Percentiles rank a stretch among this genome's conserved stretches.
phyloP scores from a whole-genome alignment of 2,113 vertebrate species.

The Orthonyx spaldingii region DNA sequence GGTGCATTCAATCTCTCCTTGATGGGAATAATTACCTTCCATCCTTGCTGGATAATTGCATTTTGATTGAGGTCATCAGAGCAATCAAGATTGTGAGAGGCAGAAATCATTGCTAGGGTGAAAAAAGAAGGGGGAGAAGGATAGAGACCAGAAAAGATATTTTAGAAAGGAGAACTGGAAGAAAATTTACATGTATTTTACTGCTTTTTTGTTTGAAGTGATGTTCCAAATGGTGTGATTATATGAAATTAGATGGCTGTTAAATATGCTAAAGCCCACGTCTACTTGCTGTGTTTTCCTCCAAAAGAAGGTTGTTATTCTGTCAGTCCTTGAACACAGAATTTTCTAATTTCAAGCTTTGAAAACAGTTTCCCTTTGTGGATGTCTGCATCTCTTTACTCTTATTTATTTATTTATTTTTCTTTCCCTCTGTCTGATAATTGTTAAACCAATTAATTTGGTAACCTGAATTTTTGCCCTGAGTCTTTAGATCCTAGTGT shows the following conservation, averaged over 20 bases:
- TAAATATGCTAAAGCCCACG: background rate
- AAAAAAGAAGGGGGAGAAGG: constrained; percentile 46
- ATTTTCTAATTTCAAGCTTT: background rate
- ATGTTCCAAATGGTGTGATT: constrained; percentile 33
- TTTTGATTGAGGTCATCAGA: constrained; percentile 98
- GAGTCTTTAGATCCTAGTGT: background rate
- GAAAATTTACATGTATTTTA: constrained; percentile 2
- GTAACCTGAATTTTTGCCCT: background rate
- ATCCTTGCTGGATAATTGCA: constrained; percentile 88
- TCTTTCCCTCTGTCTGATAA: background rate
- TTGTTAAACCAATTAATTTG: background rate
- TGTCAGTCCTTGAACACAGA: background rate
- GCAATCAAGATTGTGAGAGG: constrained; percentile 85
- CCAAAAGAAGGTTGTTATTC: background rate
- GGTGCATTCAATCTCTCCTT: constrained; percentile 80
- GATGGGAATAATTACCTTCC: constrained; percentile 88
- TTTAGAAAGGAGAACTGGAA: constrained; percentile 35
- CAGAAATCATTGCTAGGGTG: constrained; percentile 71
- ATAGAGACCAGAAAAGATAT: constrained; percentile 14
- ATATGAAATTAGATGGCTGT: constrained; percentile 26
- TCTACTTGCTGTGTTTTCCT: background rate
- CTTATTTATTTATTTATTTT: background rate
- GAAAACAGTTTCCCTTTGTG: background rate
- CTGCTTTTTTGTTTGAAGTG: background rate
- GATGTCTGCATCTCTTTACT: background rate